Conservation (phyloP, 64 coral and sea anemone species). For the Acropora tenuis region DNA sequence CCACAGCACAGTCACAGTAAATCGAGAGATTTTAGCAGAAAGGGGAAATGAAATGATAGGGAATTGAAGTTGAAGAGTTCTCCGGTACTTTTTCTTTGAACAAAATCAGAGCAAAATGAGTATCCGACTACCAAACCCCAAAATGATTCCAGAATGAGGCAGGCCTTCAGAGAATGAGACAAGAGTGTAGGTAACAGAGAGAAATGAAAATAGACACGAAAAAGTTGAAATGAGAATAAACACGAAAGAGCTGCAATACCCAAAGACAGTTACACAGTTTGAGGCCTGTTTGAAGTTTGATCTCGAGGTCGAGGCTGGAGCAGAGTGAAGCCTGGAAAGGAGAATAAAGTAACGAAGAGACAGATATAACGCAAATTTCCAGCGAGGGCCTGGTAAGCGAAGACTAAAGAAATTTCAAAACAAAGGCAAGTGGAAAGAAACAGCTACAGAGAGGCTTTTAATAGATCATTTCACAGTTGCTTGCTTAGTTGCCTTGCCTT, state of each 20-base stretch:
- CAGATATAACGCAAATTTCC: not conserved
- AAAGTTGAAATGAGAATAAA: not conserved
- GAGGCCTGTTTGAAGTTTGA: not conserved
- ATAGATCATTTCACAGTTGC: not conserved
- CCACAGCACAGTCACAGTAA: not conserved
- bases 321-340: conserved; percentile 35
- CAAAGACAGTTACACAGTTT: not conserved
- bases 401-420: not conserved
- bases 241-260: not conserved
- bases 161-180: not conserved
- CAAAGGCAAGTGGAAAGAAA: not conserved
- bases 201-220: not conserved
- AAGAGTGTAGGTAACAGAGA: not conserved
- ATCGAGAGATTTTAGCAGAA: not conserved
- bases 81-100: not conserved
- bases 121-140: not conserved
- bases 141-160: too few relatives aligned
- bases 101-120: not conserved
- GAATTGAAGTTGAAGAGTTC: too few relatives aligned
- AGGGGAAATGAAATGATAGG: not conserved
- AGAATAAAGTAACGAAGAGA: not conserved
- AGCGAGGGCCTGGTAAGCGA: not conserved
- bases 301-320: not conserved
- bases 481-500: too few relatives aligned
- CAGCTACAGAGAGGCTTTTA: not conserved